phyloP scores from a whole-genome alignment of 2,888 invertebrate genomes.

The Catocala fraxini region DNA sequence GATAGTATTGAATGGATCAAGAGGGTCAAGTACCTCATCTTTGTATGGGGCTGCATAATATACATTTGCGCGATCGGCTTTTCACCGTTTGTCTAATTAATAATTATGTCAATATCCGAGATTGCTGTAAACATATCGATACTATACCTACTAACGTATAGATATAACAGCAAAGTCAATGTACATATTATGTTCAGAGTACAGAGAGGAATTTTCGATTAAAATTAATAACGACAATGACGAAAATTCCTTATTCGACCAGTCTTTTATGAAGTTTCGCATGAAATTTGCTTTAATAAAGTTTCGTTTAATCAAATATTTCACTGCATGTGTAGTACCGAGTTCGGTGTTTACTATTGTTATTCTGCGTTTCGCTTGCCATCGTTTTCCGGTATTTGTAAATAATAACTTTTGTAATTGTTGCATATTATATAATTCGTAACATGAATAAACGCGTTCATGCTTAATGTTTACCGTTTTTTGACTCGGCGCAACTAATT shows the following conservation, averaged over 20 bases:
- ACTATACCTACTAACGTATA: neutral
- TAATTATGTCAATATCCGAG: constrained; percentile 32
- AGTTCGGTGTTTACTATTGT: neutral
- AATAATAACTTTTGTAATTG: too few relatives aligned
- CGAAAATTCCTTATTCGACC: constrained; percentile 9
- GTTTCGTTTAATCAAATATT: constrained; percentile 2
- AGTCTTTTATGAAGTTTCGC: constrained; percentile 9
- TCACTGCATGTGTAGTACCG: neutral
- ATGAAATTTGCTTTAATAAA: constrained; percentile 8
- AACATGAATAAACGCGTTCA: too few relatives aligned
- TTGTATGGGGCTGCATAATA: constrained; percentile 31
- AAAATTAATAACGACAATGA: constrained; percentile 12
- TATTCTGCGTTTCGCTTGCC: neutral
- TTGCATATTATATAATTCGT: too few relatives aligned
- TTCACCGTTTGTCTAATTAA: constrained; percentile 38
- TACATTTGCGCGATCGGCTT: constrained; percentile 29
- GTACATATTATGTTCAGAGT: neutral
- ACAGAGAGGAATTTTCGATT: constrained; percentile 12
- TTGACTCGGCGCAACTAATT: too few relatives aligned
- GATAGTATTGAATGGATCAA: constrained; percentile 17
- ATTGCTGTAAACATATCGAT: constrained; percentile 24
- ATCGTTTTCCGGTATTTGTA: neutral
- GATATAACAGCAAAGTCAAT: neutral
- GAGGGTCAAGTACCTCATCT: constrained; percentile 17
- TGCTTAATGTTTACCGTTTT: too few relatives aligned